Evolutionary conservation across 2,113 vertebrate species (phyloP), one percentile per base, ranked within the genome.

Genomic region (Neopipo cinnamomea): DNA sequence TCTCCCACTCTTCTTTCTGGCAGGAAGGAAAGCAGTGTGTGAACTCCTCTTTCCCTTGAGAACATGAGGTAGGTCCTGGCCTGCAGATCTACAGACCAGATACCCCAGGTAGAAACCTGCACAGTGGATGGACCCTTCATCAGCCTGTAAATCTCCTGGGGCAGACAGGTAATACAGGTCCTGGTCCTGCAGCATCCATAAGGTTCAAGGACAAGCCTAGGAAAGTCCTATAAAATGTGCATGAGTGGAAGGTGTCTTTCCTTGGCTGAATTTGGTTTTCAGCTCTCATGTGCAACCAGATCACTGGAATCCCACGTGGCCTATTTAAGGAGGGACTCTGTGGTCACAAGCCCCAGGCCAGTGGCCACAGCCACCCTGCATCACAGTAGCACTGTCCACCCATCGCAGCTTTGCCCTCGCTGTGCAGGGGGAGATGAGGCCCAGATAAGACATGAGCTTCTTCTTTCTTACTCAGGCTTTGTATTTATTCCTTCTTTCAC

Each of bases 221-320:
- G 5, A 12, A 52, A 30, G n/a, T 12, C 63, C n/a, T 68, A 19
- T 23, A 15, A 23, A 16, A 8, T 3, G 25, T 50, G 42, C 14
- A 0, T 0, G 37, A 49, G 24, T 6, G 20, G 28, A n/a, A 59
- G 15, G 50, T 7, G 41, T 3, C 52, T 53, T 18, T 46, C 31
- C 23, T 37, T 4, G 4, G 9, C 39, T 35, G 23, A 12, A 0
- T 42, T 19, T 47, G 44, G 10, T 17, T 52, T 35, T 47, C 80
- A 62, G 50, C 63, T 71, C 24, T 5, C 5, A 0, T 8, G 3
- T 3, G 5, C 31, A 33, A 41, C 13, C 37, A 11, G 25, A 6
- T 11, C 14, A 12, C 31, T 9, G 0, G 21, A 30, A 47, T 44
- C 19, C 4, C 50, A 20, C 7, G 0, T 0, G 12, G 8, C 21